Evolutionary conservation across 2,888 invertebrate genomes (phyloP).

Genomic region (Drosophila paranaensis): DNA sequence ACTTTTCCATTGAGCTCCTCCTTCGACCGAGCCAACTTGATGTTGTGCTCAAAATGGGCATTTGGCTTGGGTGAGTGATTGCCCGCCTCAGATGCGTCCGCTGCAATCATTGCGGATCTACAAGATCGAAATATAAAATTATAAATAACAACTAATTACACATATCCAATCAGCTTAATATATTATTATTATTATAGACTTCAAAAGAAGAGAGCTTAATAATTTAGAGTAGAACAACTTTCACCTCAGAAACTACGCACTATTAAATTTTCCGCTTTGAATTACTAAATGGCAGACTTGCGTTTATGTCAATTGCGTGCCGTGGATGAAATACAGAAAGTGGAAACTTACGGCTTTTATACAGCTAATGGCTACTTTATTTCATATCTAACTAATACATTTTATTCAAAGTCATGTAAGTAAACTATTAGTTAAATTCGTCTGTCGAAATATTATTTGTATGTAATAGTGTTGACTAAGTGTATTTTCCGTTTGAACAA

Average conservation of each 20-base stretch:
- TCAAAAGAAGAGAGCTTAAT: not conserved
- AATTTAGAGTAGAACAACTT: slow-evolving; percentile 35
- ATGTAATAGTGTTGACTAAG: slow-evolving; percentile 42
- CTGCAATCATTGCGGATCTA: slow-evolving; percentile 51
- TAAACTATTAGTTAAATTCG: slow-evolving; percentile 9
- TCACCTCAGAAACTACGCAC: slow-evolving; percentile 43
- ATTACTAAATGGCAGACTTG: not conserved
- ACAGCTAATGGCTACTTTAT: slow-evolving; percentile 9
- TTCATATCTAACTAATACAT: slow-evolving; percentile 17
- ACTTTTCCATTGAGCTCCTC: slow-evolving; percentile 59
- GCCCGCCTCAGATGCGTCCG: slow-evolving; percentile 40
- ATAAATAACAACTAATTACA: not conserved
- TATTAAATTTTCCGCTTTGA: not conserved
- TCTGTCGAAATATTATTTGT: slow-evolving; percentile 2
- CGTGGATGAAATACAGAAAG: not conserved
- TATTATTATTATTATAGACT: not conserved
- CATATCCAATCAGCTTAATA: not conserved
- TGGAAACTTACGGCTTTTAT: slow-evolving; percentile 29
- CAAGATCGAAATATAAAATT: not conserved
- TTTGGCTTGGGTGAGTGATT: slow-evolving; percentile 36
- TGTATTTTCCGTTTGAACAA: slow-evolving; percentile 22
- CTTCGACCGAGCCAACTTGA: slow-evolving; percentile 49
- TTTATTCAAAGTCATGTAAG: slow-evolving; percentile 12
- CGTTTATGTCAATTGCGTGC: not conserved
- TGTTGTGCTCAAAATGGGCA: slow-evolving; percentile 57